Conservation (phyloP, 1,140 invertebrate species). For the Tetragnatha versicolor region DNA sequence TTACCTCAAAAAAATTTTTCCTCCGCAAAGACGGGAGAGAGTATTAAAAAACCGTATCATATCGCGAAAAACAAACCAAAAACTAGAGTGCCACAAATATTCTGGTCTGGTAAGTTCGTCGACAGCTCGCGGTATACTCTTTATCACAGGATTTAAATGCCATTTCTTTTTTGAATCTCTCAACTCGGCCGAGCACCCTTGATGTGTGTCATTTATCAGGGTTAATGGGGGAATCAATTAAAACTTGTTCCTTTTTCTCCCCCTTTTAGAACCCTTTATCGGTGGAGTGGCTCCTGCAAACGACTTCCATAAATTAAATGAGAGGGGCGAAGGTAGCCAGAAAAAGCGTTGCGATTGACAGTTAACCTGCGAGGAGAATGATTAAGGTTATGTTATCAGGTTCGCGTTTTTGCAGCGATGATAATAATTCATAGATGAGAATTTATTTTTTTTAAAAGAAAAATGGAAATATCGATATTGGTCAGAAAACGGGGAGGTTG, state of each 20-base stretch:
- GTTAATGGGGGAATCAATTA: constrained; percentile 37
- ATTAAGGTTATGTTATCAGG: no score
- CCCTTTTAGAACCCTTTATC: constrained; percentile 10
- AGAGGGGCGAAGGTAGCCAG: neutral
- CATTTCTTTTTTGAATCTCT: neutral
- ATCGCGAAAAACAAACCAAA: neutral
- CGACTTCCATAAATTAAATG: constrained; percentile 33
- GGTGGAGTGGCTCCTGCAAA: constrained; percentile 10
- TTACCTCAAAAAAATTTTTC: no score
- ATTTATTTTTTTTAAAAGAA: no score
- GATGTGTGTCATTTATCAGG: neutral
- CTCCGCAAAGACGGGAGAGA: no score
- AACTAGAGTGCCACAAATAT: neutral
- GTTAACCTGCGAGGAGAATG: constrained; percentile 10
- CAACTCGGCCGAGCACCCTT: neutral
- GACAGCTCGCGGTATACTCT: neutral
- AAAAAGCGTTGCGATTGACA: constrained; percentile 13
- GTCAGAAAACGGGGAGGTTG: no score
- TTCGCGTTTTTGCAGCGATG: no score
- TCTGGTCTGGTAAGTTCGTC: neutral
- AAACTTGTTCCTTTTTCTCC: neutral
- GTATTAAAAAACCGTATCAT: neutral
- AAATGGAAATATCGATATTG: no score
- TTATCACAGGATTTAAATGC: constrained; percentile 33
- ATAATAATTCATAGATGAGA: no score